A percentile compares a stretch with the other conserved stretches of the same genome.
These are phyloP conservation scores for Cheilosia impressa DNA, from an alignment of 2,888 invertebrate species.

Conservation along the genomic window DNA sequence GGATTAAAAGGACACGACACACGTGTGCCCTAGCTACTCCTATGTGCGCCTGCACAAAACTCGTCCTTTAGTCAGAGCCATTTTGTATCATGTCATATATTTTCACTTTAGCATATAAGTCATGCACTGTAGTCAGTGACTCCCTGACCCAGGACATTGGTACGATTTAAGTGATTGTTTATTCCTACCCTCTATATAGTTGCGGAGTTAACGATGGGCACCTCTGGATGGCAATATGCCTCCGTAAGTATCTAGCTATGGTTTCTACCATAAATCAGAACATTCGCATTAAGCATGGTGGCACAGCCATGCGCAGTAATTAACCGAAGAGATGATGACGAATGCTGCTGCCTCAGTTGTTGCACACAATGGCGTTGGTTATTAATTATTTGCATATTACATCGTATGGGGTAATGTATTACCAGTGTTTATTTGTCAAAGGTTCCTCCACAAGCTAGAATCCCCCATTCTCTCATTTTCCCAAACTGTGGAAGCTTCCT, in stretches of 20 bases:
- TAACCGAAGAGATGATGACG: background rate
- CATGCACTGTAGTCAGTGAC: slow-evolving; percentile 48
- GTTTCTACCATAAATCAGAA: too few relatives aligned
- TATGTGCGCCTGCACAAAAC: slow-evolving; percentile 39
- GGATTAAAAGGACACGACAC: slow-evolving; percentile 60
- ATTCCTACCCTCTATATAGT: background rate
- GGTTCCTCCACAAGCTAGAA: too few relatives aligned
- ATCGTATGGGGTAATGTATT: too few relatives aligned
- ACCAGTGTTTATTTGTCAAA: too few relatives aligned
- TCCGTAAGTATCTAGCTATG: background rate
- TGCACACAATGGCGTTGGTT: background rate
- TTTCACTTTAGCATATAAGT: slow-evolving; percentile 59
- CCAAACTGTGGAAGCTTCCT: too few relatives aligned
- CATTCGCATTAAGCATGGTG: background rate
- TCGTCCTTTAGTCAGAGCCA: slow-evolving; percentile 62
- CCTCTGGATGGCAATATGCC: slow-evolving; percentile 30
- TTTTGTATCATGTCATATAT: slow-evolving; percentile 66
- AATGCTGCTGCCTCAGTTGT: background rate
- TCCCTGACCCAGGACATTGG: background rate
- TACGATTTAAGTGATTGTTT: slow-evolving; percentile 24
- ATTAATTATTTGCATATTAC: background rate
- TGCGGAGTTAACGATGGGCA: slow-evolving; percentile 45
- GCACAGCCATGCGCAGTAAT: background rate
- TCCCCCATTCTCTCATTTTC: too few relatives aligned
- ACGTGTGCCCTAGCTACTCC: slow-evolving; percentile 38